Evolutionary conservation across 2,113 vertebrate genomes (phyloP).

Genomic region (rat (Rattus norvegicus)): GRCr8 NC_086039.1:101960001-101960500

Average conservation of each 20-base stretch:
- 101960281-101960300: too few species aligned
- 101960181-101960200: neutral
- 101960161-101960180: neutral
- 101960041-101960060: conserved; percentile 24
- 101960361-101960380: conserved; percentile 39
- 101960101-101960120: neutral
- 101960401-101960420: conserved; percentile 96
- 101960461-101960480: conserved; percentile 26
- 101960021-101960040: conserved; percentile 48
- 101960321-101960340: neutral
- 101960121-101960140: neutral
- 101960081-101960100: neutral
- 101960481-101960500: conserved; percentile 33
- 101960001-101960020: neutral
- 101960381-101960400: conserved; percentile 86
- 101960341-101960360: conserved; percentile 15
- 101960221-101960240: conserved; percentile 49
- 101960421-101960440: conserved; percentile 96
- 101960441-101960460: conserved; percentile 84
- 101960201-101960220: neutral
- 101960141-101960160: neutral
- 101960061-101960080: neutral
- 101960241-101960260: too few species aligned
- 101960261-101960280: too few species aligned
- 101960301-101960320: too few species aligned